A percentile compares a stretch with the other conserved stretches of the same genome.
Conservation (phyloP, 2,888 invertebrate species). For the Zaprionus lineosus region DNA sequence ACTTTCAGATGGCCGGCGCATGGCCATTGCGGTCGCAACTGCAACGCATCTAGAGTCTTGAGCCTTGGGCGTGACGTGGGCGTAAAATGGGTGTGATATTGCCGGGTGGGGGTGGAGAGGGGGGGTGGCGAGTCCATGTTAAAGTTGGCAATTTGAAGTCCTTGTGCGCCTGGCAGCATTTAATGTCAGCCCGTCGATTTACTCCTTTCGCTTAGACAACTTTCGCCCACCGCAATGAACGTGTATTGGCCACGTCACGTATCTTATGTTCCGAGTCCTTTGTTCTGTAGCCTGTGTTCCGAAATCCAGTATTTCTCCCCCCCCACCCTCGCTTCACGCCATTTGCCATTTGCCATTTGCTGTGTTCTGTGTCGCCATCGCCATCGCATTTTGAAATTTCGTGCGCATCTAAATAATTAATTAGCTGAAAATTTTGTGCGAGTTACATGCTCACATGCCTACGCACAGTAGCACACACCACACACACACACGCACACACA, state of each 20-base stretch:
- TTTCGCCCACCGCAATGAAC: constrained; percentile 48
- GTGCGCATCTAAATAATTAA: constrained; percentile 77
- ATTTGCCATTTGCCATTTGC: too few species aligned
- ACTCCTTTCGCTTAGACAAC: constrained; percentile 41
- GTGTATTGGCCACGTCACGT: background rate
- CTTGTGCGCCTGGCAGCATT: constrained; percentile 2
- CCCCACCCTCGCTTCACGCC: too few species aligned
- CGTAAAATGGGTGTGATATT: too few species aligned
- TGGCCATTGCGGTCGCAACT: constrained; percentile 49
- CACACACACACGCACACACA: constrained; percentile 16
- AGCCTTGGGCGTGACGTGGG: background rate
- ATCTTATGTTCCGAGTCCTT: background rate
- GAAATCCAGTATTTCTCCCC: background rate
- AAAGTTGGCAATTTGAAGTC: constrained; percentile 7
- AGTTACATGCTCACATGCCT: constrained; percentile 40
- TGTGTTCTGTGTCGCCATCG: constrained; percentile 27
- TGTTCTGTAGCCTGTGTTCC: background rate
- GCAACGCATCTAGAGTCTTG: background rate
- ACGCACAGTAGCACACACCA: too few species aligned
- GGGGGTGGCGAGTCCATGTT: too few species aligned
- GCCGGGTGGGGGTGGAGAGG: too few species aligned
- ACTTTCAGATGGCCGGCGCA: constrained; percentile 58
- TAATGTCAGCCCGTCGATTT: constrained; percentile 7
- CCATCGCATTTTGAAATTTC: constrained; percentile 65
- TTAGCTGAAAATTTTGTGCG: constrained; percentile 67